Conservation (phyloP, 2,113 vertebrate genomes). For the Dasypus novemcinctus region DNA sequence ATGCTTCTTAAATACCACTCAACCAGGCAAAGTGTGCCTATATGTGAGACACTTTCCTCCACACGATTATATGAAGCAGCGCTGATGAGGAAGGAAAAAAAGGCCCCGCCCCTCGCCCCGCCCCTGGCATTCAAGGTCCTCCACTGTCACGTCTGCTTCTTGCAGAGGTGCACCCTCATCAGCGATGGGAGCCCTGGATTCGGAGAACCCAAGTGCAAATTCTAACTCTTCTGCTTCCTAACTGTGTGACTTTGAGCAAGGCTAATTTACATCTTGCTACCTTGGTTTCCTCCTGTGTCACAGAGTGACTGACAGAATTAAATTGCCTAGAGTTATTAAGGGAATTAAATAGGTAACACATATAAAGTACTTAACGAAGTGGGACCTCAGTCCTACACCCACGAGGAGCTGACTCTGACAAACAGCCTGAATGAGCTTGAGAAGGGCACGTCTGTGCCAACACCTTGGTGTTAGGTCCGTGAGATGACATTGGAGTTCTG, state of each 20-base stretch:
- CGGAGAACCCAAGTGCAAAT: background rate
- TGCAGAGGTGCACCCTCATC: background rate
- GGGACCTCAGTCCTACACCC: background rate
- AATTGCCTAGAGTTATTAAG: background rate
- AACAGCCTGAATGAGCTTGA: background rate
- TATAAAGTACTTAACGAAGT: background rate
- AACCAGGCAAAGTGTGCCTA: background rate
- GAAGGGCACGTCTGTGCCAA: background rate
- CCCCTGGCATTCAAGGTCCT: background rate
- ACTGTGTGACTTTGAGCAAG: background rate
- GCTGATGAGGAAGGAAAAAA: background rate
- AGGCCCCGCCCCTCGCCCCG: background rate
- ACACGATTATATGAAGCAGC: background rate
- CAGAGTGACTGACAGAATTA: background rate
- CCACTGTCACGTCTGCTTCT: background rate
- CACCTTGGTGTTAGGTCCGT: background rate
- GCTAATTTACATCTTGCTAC: background rate
- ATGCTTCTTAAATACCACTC: slow-evolving; percentile 18
- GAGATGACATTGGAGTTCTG: background rate
- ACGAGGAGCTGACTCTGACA: background rate
- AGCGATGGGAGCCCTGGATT: background rate
- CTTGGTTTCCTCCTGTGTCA: background rate
- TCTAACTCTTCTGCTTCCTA: background rate
- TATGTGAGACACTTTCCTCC: background rate
- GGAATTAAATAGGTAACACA: background rate